Percentiles rank a stretch among this genome's conserved stretches.
Conservation (phyloP, 2,888 invertebrate species). For the Syrphus vitripennis region DNA sequence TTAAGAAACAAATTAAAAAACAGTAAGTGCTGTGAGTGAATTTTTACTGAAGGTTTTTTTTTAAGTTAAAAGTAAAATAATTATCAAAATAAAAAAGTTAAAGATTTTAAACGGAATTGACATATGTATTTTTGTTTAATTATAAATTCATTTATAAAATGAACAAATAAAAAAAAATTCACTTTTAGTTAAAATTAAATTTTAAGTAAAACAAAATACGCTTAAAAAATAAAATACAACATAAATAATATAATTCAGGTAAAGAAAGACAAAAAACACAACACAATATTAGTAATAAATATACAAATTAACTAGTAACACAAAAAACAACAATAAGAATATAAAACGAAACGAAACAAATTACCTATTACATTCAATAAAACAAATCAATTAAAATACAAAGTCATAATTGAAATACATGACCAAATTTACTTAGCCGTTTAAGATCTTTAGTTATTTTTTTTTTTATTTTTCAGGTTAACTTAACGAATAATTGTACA, state of each 20-base stretch:
- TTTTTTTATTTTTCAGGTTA: not conserved
- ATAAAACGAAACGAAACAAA: constrained; percentile 1
- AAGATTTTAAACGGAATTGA: constrained; percentile 67
- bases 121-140: not conserved
- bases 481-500: not conserved
- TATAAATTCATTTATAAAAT: not conserved
- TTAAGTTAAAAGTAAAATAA: not conserved
- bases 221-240: constrained; percentile 18
- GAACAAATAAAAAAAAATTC: not conserved
- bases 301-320: constrained; percentile 23
- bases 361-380: not conserved
- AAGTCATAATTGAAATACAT: constrained; percentile 27
- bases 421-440: constrained; percentile 57
- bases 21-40: constrained; percentile 59
- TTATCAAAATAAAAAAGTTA: constrained; percentile 1
- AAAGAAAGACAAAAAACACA: constrained; percentile 23
- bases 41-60: constrained; percentile 25
- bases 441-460: constrained; percentile 58
- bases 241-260: constrained; percentile 29
- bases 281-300: constrained; percentile 16
- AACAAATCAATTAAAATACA: constrained; percentile 32
- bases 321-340: not conserved
- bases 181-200: not conserved
- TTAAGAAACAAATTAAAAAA: not conserved
- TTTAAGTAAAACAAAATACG: constrained; percentile 24